Evolutionary conservation across 2,888 invertebrate species (phyloP).

Genomic region (Acronicta leporina): DNA sequence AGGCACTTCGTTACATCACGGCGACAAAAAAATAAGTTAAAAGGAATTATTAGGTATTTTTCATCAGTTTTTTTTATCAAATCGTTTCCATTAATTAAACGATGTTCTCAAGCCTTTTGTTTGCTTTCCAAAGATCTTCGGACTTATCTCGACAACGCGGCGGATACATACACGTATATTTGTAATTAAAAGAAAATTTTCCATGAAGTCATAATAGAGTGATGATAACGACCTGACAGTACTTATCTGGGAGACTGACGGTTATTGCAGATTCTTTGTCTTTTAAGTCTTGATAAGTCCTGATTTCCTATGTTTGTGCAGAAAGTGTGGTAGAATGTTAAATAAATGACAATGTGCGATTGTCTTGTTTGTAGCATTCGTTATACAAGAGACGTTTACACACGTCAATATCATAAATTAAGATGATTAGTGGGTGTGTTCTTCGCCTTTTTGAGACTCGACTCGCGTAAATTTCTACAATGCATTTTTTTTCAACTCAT

Average conservation of each 20-base stretch:
- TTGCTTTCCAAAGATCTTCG: constrained; percentile 20
- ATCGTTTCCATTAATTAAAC: not conserved
- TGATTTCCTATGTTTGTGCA: constrained; percentile 54
- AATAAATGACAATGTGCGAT: constrained; percentile 31
- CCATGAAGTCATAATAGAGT: constrained; percentile 54
- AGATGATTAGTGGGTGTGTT: too few relatives aligned
- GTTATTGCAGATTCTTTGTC: constrained; percentile 41
- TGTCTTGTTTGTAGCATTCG: not conserved
- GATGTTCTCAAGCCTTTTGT: constrained; percentile 3
- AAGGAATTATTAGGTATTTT: too few relatives aligned
- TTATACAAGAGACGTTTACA: too few relatives aligned
- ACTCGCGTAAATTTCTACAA: too few relatives aligned
- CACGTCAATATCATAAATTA: too few relatives aligned
- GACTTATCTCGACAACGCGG: constrained; percentile 28
- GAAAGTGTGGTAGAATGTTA: constrained; percentile 33
- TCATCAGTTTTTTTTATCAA: constrained; percentile 31
- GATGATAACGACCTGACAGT: constrained; percentile 49
- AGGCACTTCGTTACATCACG: too few relatives aligned
- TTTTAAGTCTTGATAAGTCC: constrained; percentile 49
- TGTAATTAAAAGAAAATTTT: constrained; percentile 71
- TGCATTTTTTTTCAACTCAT: too few relatives aligned
- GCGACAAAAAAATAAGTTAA: too few relatives aligned
- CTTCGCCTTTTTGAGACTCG: too few relatives aligned
- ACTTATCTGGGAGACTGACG: constrained; percentile 49
- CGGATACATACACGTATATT: constrained; percentile 29